Evolutionary conservation across 2,888 invertebrate species (phyloP), one percentile per base, ranked within the genome.

Genomic region (Himalopsyche tibetana): DNA sequence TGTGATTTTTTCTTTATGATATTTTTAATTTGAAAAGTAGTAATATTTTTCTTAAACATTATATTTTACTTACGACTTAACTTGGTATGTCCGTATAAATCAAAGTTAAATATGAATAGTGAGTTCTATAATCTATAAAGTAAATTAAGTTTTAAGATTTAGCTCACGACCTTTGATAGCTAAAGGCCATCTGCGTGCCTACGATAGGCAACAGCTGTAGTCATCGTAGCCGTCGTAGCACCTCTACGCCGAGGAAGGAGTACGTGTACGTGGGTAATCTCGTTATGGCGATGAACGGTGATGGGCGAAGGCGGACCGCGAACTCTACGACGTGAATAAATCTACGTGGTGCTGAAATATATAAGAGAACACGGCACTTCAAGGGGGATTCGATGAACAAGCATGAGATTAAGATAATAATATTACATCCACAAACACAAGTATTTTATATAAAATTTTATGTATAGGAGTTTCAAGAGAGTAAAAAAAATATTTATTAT

Each of bases 231-330:
- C 19, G 19, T 63, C 56, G 56, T 19, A 63, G 63, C 11, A 19
- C 63, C 63, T 80, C 80, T 80, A 80, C 80, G 80, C 80, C 38
- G 80, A 42, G 17, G 38, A 80, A 42, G 80, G 38, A 40, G 38
- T 80, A 42, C 80, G n/a, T 42, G 80, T 38, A 80, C 80, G 80
- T 80, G 80, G 80, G 80, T 80, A 80, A 80, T 80, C 80, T 80
- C 80, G 80, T 80, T 80, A 80, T 42, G 28, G 80, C 80, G 42
- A 80, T 80, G 80, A 80, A 42, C 42, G 80, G 80, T 80, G 80
- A 80, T 40, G 80, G 80, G 80, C 80, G 80, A 40, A 80, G 80
- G 42, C 63, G 63, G 80, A 42, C 38, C 80, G 38, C 80, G 38
- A 42, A 36, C 80, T 80, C 80, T 80, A 80, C 80, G 80, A 40